Percentiles rank a stretch among this genome's conserved stretches.
These are phyloP conservation scores for Sebastolobus altivelis DNA, from an alignment of 2,797 vertebrate species.

Conservation along the genomic window DNA sequence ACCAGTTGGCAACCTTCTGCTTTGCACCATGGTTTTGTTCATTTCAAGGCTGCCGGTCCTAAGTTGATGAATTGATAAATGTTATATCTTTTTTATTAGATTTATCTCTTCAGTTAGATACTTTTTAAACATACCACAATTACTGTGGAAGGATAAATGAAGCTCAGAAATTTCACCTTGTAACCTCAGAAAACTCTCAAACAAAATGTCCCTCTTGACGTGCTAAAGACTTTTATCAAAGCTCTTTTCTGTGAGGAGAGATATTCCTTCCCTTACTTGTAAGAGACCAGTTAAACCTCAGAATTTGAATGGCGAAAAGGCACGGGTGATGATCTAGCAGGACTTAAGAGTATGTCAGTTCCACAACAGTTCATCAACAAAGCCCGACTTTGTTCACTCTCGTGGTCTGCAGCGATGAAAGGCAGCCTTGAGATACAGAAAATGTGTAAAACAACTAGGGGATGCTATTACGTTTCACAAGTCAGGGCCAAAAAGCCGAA, in stretches of 20 bases:
- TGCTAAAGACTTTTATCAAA: constrained; percentile 29
- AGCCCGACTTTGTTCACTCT: constrained; percentile 76
- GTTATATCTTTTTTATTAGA: not conserved
- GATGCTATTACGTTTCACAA: constrained; percentile 77
- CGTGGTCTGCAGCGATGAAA: constrained; percentile 75
- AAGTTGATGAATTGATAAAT: constrained; percentile 14
- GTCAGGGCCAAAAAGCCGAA: constrained; percentile 50
- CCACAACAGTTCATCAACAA: constrained; percentile 73
- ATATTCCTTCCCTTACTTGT: constrained; percentile 25
- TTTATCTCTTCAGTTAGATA: not conserved
- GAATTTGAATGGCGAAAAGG: constrained; percentile 55
- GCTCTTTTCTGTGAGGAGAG: constrained; percentile 19
- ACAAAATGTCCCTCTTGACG: constrained; percentile 30
- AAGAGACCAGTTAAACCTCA: constrained; percentile 47
- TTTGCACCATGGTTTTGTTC: constrained; percentile 18
- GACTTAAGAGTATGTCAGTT: constrained; percentile 61
- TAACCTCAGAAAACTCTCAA: constrained; percentile 19
- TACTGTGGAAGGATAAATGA: constrained; percentile 3
- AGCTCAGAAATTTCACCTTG: not conserved
- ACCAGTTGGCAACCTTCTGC: constrained; percentile 19
- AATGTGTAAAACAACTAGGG: constrained; percentile 77
- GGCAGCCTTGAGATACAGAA: constrained; percentile 76
- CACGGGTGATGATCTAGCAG: constrained; percentile 56
- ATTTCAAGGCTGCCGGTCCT: not conserved
- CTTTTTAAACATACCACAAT: not conserved